Conservation (phyloP, 2,888 invertebrate species). For the Mythimna lalbum region DNA sequence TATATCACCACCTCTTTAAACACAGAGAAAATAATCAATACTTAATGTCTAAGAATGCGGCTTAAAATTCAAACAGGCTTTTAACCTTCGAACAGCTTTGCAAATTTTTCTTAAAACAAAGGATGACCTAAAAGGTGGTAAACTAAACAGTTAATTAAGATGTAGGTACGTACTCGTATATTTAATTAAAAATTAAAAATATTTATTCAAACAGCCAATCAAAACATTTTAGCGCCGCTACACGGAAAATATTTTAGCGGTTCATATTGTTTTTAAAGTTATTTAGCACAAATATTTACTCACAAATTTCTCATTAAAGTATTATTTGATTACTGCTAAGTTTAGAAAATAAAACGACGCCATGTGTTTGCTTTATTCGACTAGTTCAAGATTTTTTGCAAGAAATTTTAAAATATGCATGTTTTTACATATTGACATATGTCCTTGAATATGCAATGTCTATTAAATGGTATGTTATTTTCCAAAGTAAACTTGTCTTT, state of each 20-base stretch:
- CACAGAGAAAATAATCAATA: neutral
- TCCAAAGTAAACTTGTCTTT: constrained; percentile 1
- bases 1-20: neutral
- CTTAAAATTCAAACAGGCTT: neutral
- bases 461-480: constrained; percentile 32
- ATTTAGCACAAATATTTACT: constrained; percentile 7
- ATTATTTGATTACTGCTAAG: constrained; percentile 29
- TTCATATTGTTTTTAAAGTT: constrained; percentile 4
- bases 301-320: constrained; percentile 8
- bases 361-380: constrained; percentile 23
- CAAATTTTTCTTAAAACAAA: neutral
- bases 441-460: constrained; percentile 27
- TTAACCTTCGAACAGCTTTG: neutral
- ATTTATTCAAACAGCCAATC: constrained; percentile 16
- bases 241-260: constrained; percentile 33
- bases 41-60: neutral
- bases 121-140: neutral
- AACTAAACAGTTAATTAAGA: constrained; percentile 9
- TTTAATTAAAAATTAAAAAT: neutral
- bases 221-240: constrained; percentile 18
- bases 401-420: constrained; percentile 40
- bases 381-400: constrained; percentile 24
- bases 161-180: neutral
- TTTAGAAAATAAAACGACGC: constrained; percentile 32
- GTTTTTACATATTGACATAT: constrained; percentile 38